phyloP scores from a whole-genome alignment of 1,140 invertebrate genomes.

The Trachelipus rathkii region DNA sequence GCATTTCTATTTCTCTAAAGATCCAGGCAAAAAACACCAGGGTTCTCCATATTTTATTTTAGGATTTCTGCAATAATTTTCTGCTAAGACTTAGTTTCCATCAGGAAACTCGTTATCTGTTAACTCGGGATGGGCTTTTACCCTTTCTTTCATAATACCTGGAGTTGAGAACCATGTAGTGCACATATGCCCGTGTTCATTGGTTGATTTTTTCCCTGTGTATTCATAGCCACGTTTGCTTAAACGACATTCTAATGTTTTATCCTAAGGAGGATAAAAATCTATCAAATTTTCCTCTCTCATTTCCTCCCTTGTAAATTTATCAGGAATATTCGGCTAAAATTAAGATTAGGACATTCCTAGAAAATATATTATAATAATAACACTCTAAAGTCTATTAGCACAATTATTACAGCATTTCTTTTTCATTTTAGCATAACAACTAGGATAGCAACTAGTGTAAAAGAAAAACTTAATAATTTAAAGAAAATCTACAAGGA shows the following conservation, averaged over 20 bases:
- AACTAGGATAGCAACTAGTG: no score
- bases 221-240: neutral
- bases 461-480: no score
- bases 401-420: no score
- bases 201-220: neutral
- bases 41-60: neutral
- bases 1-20: neutral
- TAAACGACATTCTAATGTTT: neutral
- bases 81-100: neutral
- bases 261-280: neutral
- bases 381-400: no score
- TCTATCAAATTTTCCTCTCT: neutral
- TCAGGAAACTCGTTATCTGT: neutral
- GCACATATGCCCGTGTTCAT: neutral
- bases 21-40: constrained; percentile 2
- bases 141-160: neutral
- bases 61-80: constrained; percentile 7
- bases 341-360: neutral
- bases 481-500: no score
- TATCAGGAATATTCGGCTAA: neutral
- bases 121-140: neutral
- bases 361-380: no score
- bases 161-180: neutral
- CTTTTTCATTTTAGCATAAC: no score
- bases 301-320: neutral